A percentile compares a stretch with the other conserved stretches of the same genome.
Evolutionary conservation across 1,140 invertebrate genomes (phyloP).

Genomic region (Arion vulgaris): DNA sequence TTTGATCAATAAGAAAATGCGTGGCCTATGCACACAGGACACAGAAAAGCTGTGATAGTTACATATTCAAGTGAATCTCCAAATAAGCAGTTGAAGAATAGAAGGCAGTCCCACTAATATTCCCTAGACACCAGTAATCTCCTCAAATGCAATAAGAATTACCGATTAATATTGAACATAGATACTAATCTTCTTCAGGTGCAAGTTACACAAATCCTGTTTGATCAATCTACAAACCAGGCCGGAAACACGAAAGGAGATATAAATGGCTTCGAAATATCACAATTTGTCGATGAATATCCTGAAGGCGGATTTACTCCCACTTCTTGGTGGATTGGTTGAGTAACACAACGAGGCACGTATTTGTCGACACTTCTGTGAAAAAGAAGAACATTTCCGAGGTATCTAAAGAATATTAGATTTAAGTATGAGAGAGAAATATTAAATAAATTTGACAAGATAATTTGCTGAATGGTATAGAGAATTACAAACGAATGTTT

Average conservation of each 20-base stretch:
- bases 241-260: neutral
- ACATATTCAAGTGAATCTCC: no score
- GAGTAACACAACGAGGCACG: neutral
- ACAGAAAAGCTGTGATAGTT: no score
- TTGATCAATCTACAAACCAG: neutral
- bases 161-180: constrained; percentile 7
- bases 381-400: no score
- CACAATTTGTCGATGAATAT: neutral
- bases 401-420: no score
- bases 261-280: neutral
- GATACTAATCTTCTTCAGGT: neutral
- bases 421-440: no score
- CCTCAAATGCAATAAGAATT: neutral
- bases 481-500: no score
- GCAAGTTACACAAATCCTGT: constrained; percentile 2
- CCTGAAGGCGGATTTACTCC: neutral
- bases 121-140: neutral
- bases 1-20: no score
- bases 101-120: neutral
- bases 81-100: no score
- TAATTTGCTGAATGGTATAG: no score
- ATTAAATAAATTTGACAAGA: no score
- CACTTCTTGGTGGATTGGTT: neutral
- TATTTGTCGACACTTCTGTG: no score
- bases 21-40: no score